phyloP scores from a whole-genome alignment of 1,140 invertebrate species.

The Phymorhynchus buccinoides region DNA sequence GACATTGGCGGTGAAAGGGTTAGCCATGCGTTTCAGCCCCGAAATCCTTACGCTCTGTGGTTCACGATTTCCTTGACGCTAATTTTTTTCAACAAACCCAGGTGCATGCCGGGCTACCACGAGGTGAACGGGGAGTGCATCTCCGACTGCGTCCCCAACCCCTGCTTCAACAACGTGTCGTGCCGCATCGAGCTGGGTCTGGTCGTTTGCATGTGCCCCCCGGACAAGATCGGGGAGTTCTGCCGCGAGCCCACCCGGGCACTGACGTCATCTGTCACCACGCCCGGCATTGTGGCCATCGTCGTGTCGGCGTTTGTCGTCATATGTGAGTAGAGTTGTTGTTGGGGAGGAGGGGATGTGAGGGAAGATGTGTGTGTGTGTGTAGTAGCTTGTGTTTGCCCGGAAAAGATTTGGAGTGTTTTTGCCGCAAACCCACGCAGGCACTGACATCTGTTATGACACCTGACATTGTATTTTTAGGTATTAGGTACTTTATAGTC shows the following conservation, averaged over 20 bases:
- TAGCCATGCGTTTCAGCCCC: no score
- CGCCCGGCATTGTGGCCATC: constrained; percentile 69
- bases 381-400: neutral
- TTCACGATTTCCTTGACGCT: no score
- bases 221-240: constrained; percentile 93
- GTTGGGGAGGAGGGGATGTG: no score
- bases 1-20: no score
- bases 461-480: no score
- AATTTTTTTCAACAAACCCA: no score
- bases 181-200: constrained; percentile 50
- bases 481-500: no score
- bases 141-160: constrained; percentile 47
- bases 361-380: neutral
- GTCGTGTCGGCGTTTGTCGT: constrained; percentile 68
- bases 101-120: constrained; percentile 37
- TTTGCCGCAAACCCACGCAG: no score
- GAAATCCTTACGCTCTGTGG: no score
- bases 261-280: constrained; percentile 61
- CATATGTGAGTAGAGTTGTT: constrained; percentile 61
- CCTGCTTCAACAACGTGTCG: constrained; percentile 67
- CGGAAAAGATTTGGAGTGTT: no score
- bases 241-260: constrained; percentile 76
- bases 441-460: no score
- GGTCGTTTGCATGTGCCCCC: constrained; percentile 77
- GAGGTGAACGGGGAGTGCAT: constrained; percentile 30